Base-by-base conservation (phyloP, 2,797 vertebrate genomes). In the Platyrinchus mystaceus region DNA sequence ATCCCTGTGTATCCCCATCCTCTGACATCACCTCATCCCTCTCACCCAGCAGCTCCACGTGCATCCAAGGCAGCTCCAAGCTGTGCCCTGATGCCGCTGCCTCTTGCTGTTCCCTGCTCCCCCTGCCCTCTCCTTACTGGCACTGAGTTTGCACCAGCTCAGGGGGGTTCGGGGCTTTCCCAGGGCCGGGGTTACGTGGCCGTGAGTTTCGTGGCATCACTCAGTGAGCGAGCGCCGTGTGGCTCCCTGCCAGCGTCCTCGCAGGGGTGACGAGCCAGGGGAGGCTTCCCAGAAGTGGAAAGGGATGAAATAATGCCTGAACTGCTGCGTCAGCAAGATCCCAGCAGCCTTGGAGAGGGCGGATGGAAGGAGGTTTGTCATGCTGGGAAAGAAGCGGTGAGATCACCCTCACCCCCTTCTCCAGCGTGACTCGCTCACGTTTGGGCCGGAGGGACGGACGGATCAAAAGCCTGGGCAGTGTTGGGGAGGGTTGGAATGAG, bases 251-350 rank as follows among this genome's bases (percentile, higher is more conserved):
- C 90, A 83, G 92, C 75, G 8, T 88, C 88, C 90, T 91, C 71
- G 2, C 19, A 76, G 74, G 79, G 87, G 87, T 93, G 93, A 81
- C 83, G 19, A 84, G 34, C 28, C 58, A 6, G 44, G 58, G 66
- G 79, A 93, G 82, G 85, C 62, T 86, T 88, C 92, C 14, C 30
- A 94, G 96, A 91, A 93, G 41, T 2, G 78, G 58, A 68, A 89
- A 89, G 75, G 5, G 36, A 63, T 89, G 94, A 90, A 89, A 83
- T 87, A 74, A 90, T 75, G 87, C 86, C 68, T 3, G 64, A 80
- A 49, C 27, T 3, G 56, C 93, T 77, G 88, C 0, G 10, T 93
- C 94, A 91, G 96, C 95, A 80, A 16, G 30, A 84, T 27, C 9
- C 50, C 23, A 0, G 28, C 3, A 36, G 91, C 84, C 71, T 67